Evolutionary conservation across 2,113 vertebrate genomes (phyloP).

Genomic region (Oncorhynchus tshawytscha): DNA sequence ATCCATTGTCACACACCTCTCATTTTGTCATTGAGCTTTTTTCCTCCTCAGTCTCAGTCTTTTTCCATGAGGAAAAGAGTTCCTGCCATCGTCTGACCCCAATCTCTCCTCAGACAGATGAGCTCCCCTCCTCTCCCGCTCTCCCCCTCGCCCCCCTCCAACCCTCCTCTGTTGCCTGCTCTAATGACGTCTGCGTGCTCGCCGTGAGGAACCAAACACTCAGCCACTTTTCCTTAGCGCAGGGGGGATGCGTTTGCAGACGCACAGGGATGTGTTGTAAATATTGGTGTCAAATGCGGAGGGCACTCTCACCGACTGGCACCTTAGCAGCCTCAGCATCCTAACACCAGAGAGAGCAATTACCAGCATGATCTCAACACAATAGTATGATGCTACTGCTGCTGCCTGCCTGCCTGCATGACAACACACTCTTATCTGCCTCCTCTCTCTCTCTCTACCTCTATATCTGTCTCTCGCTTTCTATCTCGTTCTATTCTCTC

Average conservation of each 20-base stretch:
- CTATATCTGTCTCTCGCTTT: constrained; percentile 19
- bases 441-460: constrained; percentile 30
- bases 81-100: constrained; percentile 60
- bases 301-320: constrained; percentile 42
- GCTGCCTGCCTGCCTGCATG: constrained; percentile 25
- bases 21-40: constrained; percentile 47
- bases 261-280: constrained; percentile 44
- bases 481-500: neutral
- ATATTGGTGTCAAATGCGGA: constrained; percentile 66
- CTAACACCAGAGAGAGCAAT: constrained; percentile 47
- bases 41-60: constrained; percentile 4
- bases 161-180: neutral
- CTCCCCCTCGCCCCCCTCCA: constrained; percentile 1
- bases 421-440: constrained; percentile 54
- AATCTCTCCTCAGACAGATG: constrained; percentile 76
- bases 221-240: constrained; percentile 53
- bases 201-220: constrained; percentile 52
- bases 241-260: neutral
- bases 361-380: constrained; percentile 51
- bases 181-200: constrained; percentile 59
- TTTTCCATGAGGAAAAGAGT: constrained; percentile 56
- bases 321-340: constrained; percentile 27
- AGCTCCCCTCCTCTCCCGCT: constrained; percentile 31
- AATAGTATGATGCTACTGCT: constrained; percentile 43
- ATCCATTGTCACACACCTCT: constrained; percentile 47